Base-by-base conservation (phyloP, 2,888 invertebrate genomes). In the Urechis unicinctus region DNA sequence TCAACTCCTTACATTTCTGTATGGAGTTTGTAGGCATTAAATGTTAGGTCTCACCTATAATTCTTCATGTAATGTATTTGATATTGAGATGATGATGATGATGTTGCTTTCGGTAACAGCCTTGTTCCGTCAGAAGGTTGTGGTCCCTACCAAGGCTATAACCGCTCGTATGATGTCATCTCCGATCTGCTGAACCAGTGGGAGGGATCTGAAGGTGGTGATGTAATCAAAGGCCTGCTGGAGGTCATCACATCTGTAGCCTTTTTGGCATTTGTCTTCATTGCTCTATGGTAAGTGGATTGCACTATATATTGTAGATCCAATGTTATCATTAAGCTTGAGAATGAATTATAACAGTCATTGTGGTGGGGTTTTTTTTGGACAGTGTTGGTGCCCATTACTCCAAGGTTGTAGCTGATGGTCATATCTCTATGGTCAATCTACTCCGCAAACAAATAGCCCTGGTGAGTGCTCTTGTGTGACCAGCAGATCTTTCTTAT, bases 351-450 rank as follows among this genome's bases (percentile, higher is more conserved):
- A n/a, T n/a, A n/a, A n/a, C 21, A 29, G 4, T 28, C 28, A 26
- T 45, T 13, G 3, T 25, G 21, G 29, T 45, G 26, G 4, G 25
- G 30, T 13, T 50, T 24, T 22, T 24, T 9, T 46, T 45, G 68
- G 70, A 4, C 64, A 78, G 78, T 55, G 67, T 76, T 56, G 62
- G 68, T 6, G 68, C 72, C n/a, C 75, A 77, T 63, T 76, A 75
- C 55, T 66, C 67, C 57, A 68, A 71, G 50, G 68, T 74, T 47
- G 63, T 73, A 9, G 71, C 72, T 60, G 63, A 68, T 41, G 74
- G 73, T n/a, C 72, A 71, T 31, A 66, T 68, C 43, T 69, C 74
- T 49, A 70, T 74, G 65, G 71, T 75, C 5, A 60, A 62, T 25
- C 60, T 74, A 24, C 64, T 77, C 5, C 60, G 68, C 51, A 68